Evolutionary conservation across 2,888 invertebrate species (phyloP).

Genomic region (Macrophya alboannulata): DNA sequence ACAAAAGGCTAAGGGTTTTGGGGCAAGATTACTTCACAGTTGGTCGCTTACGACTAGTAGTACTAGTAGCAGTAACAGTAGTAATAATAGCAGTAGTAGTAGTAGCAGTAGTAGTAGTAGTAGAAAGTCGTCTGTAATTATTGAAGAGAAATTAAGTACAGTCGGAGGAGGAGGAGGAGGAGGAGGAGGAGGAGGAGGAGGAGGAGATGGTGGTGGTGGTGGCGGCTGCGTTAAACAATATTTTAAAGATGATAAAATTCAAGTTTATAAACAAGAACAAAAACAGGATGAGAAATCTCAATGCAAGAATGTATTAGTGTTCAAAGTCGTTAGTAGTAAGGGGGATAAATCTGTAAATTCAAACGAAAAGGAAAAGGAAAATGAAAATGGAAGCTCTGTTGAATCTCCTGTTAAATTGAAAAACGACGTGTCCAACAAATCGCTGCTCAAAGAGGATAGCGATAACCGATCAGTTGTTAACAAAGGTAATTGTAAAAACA

Average conservation of each 20-base stretch:
- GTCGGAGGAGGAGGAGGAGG: background rate
- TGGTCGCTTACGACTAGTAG: slow-evolving; percentile 72
- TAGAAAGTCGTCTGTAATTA: slow-evolving; percentile 75
- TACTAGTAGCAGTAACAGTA: slow-evolving; percentile 64
- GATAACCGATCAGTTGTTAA: slow-evolving; percentile 68
- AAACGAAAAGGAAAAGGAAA: slow-evolving; percentile 25
- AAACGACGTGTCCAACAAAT: background rate
- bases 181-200: background rate
- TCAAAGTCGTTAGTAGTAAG: slow-evolving; percentile 16
- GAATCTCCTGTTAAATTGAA: slow-evolving; percentile 1
- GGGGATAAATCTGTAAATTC: background rate
- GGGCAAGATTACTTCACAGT: slow-evolving; percentile 81
- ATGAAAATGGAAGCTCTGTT: slow-evolving; percentile 1
- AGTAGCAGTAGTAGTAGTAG: slow-evolving; percentile 78
- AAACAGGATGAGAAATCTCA: slow-evolving; percentile 24
- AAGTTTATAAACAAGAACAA: background rate
- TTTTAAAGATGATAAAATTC: slow-evolving; percentile 28
- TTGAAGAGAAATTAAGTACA: slow-evolving; percentile 19
- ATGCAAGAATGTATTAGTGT: slow-evolving; percentile 29
- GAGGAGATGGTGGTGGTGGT: background rate
- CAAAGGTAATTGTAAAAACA: slow-evolving; percentile 74
- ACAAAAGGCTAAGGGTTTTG: slow-evolving; percentile 81
- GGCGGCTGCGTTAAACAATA: background rate
- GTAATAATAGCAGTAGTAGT: slow-evolving; percentile 78
- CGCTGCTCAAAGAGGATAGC: slow-evolving; percentile 58